Base-by-base conservation (phyloP, 30 jellyfish, hydroid and myxozoan genomes). In the Aurelia sp. region DNA sequence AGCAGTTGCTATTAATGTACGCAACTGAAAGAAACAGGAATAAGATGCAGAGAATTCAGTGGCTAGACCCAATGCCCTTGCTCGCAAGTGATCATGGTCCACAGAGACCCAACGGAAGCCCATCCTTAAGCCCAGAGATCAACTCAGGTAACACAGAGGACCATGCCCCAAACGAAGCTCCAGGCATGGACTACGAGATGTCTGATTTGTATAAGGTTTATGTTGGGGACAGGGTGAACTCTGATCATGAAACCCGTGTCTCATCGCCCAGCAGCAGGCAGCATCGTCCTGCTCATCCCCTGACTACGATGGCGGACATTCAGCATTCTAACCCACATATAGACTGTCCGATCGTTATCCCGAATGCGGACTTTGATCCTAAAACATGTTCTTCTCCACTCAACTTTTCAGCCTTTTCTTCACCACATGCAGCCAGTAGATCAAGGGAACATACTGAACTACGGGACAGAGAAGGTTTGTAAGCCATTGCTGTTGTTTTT, bases 311-410 rank as follows among this genome's bases (percentile, higher is more conserved):
- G 9, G 89, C 97, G 2, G 97, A 95, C 35, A 80, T 95, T 4
- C 99, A 95, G 74, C 88, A 80, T 47, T 76, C 95, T 59, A 96
- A 95, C 74, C 99, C 99, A 12, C 91, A 96, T 41, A 85, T 95
- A 16, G 99, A 95, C 80, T 95, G 99, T 40, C 99, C 99, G 18
- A 95, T 95, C 63, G 99, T 95, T 61, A 95, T 95, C 27, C 99
- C 99, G 72, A 95, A 82, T 74, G 97, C 98, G 31, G 99, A 95
- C 82, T 95, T 90, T 75, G 99, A 95, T 81, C 97, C 99, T 2
- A 95, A 82, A 50, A 62, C 72, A 7, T 78, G 97, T 31, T 84
- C 89, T 62, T 66, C 91, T 55, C 91, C 92, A 6, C 47, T 83
- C 17, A 74, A 77, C 81, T 69, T 84, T 30, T 82, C 91, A 22